Percentiles rank a stretch among this genome's conserved stretches.
Conservation (phyloP, 2,113 vertebrate genomes). For the Sinocyclocheilus anshuiensis region DNA sequence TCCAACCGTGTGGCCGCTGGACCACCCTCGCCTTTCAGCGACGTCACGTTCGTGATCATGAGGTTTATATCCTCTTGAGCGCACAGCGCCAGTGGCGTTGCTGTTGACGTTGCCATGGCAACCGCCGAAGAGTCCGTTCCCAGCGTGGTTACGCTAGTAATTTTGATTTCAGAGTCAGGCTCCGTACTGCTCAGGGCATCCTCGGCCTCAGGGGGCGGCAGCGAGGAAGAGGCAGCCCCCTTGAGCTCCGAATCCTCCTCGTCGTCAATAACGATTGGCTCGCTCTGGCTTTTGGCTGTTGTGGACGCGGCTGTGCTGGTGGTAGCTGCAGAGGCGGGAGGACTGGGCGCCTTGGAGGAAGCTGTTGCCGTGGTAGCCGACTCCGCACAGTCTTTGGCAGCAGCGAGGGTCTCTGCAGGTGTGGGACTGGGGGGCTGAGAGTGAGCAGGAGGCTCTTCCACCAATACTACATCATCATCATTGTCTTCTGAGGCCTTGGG, state of each 20-base stretch:
- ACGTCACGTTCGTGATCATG: constrained; percentile 97
- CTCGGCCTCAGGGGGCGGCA: constrained; percentile 40
- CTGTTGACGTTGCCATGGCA: constrained; percentile 49
- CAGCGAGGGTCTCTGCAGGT: constrained; percentile 50
- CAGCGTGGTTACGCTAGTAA: constrained; percentile 95
- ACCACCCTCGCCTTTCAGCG: constrained; percentile 83
- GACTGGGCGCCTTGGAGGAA: constrained; percentile 59
- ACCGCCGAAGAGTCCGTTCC: constrained; percentile 65
- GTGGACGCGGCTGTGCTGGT: constrained; percentile 22
- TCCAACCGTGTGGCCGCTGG: constrained; percentile 66
- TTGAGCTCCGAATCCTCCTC: constrained; percentile 90
- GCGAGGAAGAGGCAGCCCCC: constrained; percentile 66
- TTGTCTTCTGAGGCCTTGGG: constrained; percentile 67
- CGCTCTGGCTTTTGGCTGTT: constrained; percentile 76
- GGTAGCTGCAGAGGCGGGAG: constrained; percentile 63
- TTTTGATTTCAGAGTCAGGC: constrained; percentile 95
- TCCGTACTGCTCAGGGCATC: constrained; percentile 89
- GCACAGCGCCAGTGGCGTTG: constrained; percentile 61
- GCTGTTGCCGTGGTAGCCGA: constrained; percentile 49
- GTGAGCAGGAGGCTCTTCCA: constrained; percentile 83
- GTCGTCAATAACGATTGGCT: constrained; percentile 97
- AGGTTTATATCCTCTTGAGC: constrained; percentile 86
- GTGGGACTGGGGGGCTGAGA: constrained; percentile 60
- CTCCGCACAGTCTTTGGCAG: constrained; percentile 63
- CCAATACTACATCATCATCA: constrained; percentile 89